Evolutionary conservation across 2,113 vertebrate species (phyloP).

Genomic region (Campylomormyrus tamandua): DNA sequence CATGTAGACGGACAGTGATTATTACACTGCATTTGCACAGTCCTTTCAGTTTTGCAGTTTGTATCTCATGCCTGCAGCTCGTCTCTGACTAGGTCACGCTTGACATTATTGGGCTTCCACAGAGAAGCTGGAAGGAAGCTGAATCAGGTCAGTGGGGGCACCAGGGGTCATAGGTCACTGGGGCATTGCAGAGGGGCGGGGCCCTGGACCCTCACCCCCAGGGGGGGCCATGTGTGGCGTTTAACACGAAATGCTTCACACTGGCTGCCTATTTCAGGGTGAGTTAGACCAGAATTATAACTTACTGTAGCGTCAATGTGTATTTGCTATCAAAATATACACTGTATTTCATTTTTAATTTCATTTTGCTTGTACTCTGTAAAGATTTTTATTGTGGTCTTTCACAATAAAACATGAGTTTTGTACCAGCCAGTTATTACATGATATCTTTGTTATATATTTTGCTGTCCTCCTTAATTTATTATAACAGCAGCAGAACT

Average conservation of each 20-base stretch:
- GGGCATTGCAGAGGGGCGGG: neutral
- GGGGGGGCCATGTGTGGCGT: too few species aligned
- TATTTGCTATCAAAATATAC: neutral
- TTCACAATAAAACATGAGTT: neutral
- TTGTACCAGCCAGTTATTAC: neutral
- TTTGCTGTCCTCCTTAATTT: neutral
- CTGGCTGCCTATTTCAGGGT: neutral
- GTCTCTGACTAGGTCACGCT: neutral
- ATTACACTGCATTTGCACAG: neutral
- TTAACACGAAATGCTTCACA: neutral
- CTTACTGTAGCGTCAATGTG: neutral
- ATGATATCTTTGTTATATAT: neutral
- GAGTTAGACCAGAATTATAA: neutral
- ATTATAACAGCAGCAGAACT: neutral
- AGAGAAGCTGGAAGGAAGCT: neutral
- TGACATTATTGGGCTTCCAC: neutral
- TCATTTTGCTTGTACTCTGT: neutral
- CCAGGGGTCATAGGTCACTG: neutral
- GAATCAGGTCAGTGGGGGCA: neutral
- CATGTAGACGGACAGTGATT: neutral
- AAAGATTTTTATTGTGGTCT: neutral
- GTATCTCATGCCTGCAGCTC: neutral
- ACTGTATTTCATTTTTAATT: neutral
- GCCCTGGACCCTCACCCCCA: too few species aligned
- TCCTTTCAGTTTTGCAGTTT: neutral